Evolutionary conservation across 1,140 invertebrate species (phyloP), one percentile per base, ranked within the genome.

Genomic region (Drusus annulatus): DNA sequence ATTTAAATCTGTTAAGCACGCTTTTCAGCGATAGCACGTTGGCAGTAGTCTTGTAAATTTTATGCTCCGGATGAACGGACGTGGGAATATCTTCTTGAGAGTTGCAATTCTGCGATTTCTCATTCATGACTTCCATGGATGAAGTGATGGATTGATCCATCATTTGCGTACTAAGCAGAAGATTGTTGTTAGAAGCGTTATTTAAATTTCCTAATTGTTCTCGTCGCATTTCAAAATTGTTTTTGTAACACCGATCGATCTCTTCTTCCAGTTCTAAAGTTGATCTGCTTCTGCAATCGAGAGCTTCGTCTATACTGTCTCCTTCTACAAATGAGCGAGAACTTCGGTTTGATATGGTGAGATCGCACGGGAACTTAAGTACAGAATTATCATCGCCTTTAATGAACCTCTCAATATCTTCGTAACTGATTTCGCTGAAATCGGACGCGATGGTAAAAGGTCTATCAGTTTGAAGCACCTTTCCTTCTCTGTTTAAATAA

Each of bases 401-500:
- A 86, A 91, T 88, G 79, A 89, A 91, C 60, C 88, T 88, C 85
- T 92, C 91, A 68, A 91, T 90, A 79, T 91, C 90, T 68, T 92
- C 90, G 58, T 90, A 91, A 82, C 89, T 90, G 23, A 92, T 90
- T 86, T 92, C 91, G 81, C 89, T 89, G 84, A 89, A 87, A 85
- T 93, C 92, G 0, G 94, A 94, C 0, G 94, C 94, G 63, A 95
- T 95, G 3, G 94, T 95, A 60, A 93, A 93, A 0, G 94, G 94
- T 84, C 89, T 86, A 80, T 90, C 89, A 15, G 85, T 87, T 78
- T 87, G 89, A 82, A 90, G 85, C 10, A 90, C 90, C 86, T 90
- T 91, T 36, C 89, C 90, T 76, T 91, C 90, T 85, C 88, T 87
- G 78, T 90, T 90, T 17, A 90, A 83, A 85, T 90, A 90, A 21